Conservation (phyloP, 2,113 vertebrate species). For the Edolisoma coerulescens region DNA sequence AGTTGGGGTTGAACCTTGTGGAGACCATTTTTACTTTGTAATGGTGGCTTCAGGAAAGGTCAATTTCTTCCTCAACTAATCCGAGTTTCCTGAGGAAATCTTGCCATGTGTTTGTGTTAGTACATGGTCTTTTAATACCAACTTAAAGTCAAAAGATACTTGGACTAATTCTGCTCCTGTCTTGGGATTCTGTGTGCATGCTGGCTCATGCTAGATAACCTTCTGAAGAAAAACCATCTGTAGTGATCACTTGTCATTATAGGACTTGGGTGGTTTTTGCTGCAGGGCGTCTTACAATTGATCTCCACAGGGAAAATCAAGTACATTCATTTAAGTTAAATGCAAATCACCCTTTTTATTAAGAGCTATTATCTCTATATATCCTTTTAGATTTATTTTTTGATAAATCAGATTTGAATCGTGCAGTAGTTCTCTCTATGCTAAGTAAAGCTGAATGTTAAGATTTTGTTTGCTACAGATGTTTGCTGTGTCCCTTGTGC, state of each 20-base stretch:
- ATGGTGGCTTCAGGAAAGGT: neutral
- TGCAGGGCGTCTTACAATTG: neutral
- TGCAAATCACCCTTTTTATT: neutral
- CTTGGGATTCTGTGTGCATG: neutral
- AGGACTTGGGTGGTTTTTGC: neutral
- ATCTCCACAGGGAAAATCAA: neutral
- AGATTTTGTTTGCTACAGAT: neutral
- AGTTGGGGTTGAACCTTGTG: neutral
- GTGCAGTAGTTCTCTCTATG: neutral
- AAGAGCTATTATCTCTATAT: neutral
- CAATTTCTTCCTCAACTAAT: neutral
- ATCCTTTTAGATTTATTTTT: neutral
- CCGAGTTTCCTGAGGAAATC: neutral
- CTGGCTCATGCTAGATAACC: neutral
- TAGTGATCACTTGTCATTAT: neutral
- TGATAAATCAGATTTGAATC: neutral
- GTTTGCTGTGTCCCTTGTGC: neutral
- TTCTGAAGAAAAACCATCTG: neutral
- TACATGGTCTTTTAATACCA: neutral
- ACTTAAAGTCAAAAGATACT: neutral
- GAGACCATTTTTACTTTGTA: neutral
- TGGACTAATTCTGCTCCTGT: neutral
- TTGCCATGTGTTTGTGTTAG: neutral
- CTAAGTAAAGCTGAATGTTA: neutral
- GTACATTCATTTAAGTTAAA: neutral